Evolutionary conservation across 2,888 invertebrate genomes (phyloP), one percentile per base, ranked within the genome.

Genomic region (Rhodophaea formosa): DNA sequence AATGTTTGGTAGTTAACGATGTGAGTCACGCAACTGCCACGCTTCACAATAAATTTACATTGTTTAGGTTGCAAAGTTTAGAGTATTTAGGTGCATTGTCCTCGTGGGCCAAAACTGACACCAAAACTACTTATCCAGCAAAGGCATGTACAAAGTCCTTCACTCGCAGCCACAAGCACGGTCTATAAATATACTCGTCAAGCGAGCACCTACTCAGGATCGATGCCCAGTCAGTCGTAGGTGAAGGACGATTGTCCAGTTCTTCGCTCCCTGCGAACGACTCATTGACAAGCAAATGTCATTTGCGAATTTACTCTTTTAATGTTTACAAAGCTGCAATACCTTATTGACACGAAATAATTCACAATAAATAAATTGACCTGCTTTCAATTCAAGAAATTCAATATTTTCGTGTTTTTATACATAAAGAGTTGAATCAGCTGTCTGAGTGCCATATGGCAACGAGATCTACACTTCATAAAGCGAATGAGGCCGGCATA

Each of bases 401-500:
- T 64, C 62, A 62, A 58, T 61, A 57, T 60, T 39, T 60, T 58
- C 47, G 51, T 51, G 17, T 59, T 56, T 58, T 64, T 63, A 59
- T 65, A 57, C 60, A 60, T 67, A 70, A 71, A 68, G 75, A 76
- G 72, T 83, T 79, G 78, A 78, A 85, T 87, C 84, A 88, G 85
- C 85, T 88, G 86, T 80, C 75, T 70, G 70, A 66, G 76, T 75
- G 79, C 82, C 90, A 91, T 89, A 90, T 90, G 90, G 90, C 82
- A 80, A 70, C 75, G 80, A 82, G 83, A 80, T 86, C 81, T 81
- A 82, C 86, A 83, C 82, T 84, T 84, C 78, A 83, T 84, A 84
- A 82, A 83, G 76, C 79, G 84, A 90, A 87, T 85, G 88, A 86
- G 90, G 87, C 79, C 86, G 79, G 77, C 89, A 86, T 87, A 87